Evolutionary conservation across 2,888 invertebrate genomes (phyloP), one percentile per base, ranked within the genome.

Genomic region (Pachymerium ferrugineum): DNA sequence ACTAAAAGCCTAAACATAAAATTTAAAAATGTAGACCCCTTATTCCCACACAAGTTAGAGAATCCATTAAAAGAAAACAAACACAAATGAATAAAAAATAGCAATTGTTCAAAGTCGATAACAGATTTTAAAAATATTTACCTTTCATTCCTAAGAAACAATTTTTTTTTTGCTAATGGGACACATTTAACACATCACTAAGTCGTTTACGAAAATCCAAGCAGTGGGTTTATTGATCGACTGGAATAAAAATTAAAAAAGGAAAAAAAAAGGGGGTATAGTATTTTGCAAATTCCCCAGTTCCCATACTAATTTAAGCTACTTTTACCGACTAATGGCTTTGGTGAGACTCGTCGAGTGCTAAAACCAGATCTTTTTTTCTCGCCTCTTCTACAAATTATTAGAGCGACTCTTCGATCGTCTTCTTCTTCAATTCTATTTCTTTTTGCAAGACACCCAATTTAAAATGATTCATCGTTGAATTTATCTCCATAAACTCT

Each of bases 311-410:
- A 62, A 62, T 62, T 62, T 62, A 62, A 62, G 62, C 62, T 62
- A 62, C 62, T 62, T 62, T 62, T 62, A 62, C 62, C 62, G 62
- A 62, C 62, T 62, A 62, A 62, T 62, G 62, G 62, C 62, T 62
- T 62, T 62, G 62, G 62, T 62, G 62, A 62, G 62, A 62, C 5
- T 62, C 62, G 25, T 62, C 62, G 62, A 62, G 62, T 62, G 62
- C 62, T 62, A 62, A 62, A 62, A 62, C 62, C 62, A 62, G 62
- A 62, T 62, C 62, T 28, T 62, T 62, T 62, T 62, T 62, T 62
- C 62, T 22, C 62, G 25, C 25, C 0, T 14, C 28, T 62, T 62
- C 14, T 25, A 25, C 6, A 25, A 62, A 62, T 62, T 62, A 62
- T 62, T 62, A 25, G 62, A 62, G 62, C 62, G 28, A 62, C 62